Percentiles rank a stretch among this genome's conserved stretches.
Evolutionary conservation across 2,797 vertebrate genomes (phyloP).

Genomic region (Tokudaia tokunoshimensis): DNA sequence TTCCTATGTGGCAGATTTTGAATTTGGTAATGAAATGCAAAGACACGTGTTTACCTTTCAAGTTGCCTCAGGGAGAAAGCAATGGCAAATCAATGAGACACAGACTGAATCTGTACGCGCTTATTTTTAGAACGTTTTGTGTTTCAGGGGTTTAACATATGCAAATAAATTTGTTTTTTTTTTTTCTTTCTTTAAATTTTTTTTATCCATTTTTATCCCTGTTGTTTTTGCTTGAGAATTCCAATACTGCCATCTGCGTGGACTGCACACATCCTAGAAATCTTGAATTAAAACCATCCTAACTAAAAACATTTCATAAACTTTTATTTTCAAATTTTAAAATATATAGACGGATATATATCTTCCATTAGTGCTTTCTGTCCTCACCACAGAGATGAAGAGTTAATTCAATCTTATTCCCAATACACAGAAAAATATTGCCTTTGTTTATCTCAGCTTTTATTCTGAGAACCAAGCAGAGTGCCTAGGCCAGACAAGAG

Average conservation of each 20-base stretch:
- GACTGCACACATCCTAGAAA: background rate
- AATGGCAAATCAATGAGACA: conserved; percentile 43
- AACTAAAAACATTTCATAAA: conserved; percentile 6
- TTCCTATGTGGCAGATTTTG: conserved; percentile 52
- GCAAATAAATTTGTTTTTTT: conserved; percentile 59
- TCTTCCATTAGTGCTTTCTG: background rate
- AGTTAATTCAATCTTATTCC: background rate
- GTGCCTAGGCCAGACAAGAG: background rate
- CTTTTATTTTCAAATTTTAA: conserved; percentile 18
- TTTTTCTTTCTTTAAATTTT: too few species aligned
- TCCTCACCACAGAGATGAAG: background rate
- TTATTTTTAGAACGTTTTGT: conserved; percentile 69
- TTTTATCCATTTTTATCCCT: conserved; percentile 19
- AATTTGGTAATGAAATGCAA: conserved; percentile 69
- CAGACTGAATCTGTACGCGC: background rate
- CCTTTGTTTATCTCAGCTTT: background rate
- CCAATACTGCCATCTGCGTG: background rate
- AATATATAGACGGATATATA: background rate
- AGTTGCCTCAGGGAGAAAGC: conserved; percentile 46
- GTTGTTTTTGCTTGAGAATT: background rate
- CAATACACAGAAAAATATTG: background rate
- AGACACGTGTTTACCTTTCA: conserved; percentile 66
- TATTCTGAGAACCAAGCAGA: background rate
- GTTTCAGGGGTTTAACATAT: conserved; percentile 55
- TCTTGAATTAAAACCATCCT: background rate